A percentile compares a stretch with the other conserved stretches of the same genome.
Evolutionary conservation across 2,797 vertebrate species (phyloP).

Genomic region (Tarsius wallacei): DNA sequence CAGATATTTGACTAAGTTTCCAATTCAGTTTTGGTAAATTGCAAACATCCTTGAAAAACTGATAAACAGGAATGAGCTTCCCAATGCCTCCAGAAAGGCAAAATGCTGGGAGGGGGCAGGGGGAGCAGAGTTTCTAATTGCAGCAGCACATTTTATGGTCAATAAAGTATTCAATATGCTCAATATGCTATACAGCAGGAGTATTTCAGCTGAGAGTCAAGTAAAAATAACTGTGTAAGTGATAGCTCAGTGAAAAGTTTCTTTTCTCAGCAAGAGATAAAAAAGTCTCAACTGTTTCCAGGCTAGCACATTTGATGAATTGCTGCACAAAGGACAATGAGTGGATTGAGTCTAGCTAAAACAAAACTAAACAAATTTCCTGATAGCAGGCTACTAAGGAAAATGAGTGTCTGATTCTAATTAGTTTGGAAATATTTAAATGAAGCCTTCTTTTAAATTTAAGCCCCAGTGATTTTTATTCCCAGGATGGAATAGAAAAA

Average conservation of each 20-base stretch:
- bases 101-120: slow-evolving; percentile 54
- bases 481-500: background rate
- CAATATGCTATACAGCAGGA: slow-evolving; percentile 73
- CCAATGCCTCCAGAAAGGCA: slow-evolving; percentile 74
- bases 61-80: slow-evolving; percentile 63
- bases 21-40: slow-evolving; percentile 68
- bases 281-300: slow-evolving; percentile 45
- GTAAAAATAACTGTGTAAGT: slow-evolving; percentile 80
- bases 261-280: slow-evolving; percentile 77
- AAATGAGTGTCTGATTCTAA: background rate
- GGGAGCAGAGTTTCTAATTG: slow-evolving; percentile 68
- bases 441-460: background rate
- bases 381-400: background rate
- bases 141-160: slow-evolving; percentile 83
- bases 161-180: slow-evolving; percentile 82
- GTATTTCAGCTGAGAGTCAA: slow-evolving; percentile 73
- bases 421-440: slow-evolving; percentile 10
- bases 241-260: slow-evolving; percentile 76
- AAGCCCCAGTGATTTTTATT: background rate
- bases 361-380: slow-evolving; percentile 53
- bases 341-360: slow-evolving; percentile 60
- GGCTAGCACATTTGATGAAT: slow-evolving; percentile 70
- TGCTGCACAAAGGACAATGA: slow-evolving; percentile 45
- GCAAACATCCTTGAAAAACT: slow-evolving; percentile 72
- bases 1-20: slow-evolving; percentile 69